Percentiles rank a stretch among this genome's conserved stretches.
Conservation (phyloP, 2,888 invertebrate species). For the Onthophagus sagittarius region DNA sequence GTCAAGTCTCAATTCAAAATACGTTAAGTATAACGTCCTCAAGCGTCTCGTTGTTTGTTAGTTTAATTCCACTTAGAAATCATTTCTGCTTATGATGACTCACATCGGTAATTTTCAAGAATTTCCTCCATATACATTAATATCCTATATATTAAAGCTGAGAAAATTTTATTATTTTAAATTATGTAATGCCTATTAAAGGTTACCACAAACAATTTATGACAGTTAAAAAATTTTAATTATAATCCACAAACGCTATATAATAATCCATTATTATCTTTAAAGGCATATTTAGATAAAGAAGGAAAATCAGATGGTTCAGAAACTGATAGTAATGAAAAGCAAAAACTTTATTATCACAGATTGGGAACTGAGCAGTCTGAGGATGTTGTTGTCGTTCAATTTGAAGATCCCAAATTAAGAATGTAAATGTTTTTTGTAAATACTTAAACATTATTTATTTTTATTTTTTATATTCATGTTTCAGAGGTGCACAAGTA, state of each 20-base stretch:
- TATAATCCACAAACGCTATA: too few relatives aligned
- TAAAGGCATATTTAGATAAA: conserved; percentile 71
- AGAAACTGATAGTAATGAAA: conserved; percentile 79
- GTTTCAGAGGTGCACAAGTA: conserved; percentile 81
- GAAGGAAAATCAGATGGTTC: conserved; percentile 89
- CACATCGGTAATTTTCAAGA: too few relatives aligned
- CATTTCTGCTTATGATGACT: too few relatives aligned
- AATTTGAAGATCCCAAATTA: conserved; percentile 91
- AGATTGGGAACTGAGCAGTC: conserved; percentile 78
- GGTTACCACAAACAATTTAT: too few relatives aligned
- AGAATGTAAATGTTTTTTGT: conserved; percentile 67
- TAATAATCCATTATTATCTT: conserved; percentile 25
- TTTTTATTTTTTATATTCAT: conserved; percentile 34
- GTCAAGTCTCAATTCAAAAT: too few relatives aligned
- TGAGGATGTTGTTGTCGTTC: conserved; percentile 81
- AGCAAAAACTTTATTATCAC: conserved; percentile 95
- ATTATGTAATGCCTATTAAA: too few relatives aligned
- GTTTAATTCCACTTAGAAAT: too few relatives aligned
- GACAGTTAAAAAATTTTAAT: background rate
- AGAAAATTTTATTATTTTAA: too few relatives aligned
- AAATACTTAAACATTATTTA: background rate
- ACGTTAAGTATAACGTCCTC: too few relatives aligned
- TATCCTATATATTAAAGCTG: too few relatives aligned
- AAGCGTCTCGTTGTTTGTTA: too few relatives aligned
- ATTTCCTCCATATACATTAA: too few relatives aligned